Base-by-base conservation (phyloP, 2,113 vertebrate species). In the Silurus asotus region DNA sequence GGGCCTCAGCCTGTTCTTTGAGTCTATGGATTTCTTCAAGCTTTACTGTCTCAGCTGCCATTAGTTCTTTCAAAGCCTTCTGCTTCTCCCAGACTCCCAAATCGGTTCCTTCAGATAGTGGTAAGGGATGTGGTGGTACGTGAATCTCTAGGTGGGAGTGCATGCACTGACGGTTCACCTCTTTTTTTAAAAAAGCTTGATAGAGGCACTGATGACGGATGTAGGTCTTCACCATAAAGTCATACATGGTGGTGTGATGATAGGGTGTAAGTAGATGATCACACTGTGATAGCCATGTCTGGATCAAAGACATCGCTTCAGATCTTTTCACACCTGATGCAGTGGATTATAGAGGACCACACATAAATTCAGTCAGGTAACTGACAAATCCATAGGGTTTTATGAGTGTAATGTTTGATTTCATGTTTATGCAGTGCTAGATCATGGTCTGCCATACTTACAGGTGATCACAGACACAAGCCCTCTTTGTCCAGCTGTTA, bases 91-190 rank as follows among this genome's bases (percentile, higher is more conserved):
- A 81, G 23, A 74, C 37, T 20, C 65, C 61, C 14, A 69, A 53
- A 89, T 93, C 93, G 91, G 78, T 69, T 65, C 75, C 45, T 37
- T 90, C 87, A 59, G 75, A 51, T 25, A 93, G 89, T 82, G 93
- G 88, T 70, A 20, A 80, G 0, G 89, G 91, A 25, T 62, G 83
- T 8, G 92, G 90, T 3, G 94, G 93, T 37, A 89, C 13, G 70
- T 91, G 13, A 84, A 94, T 89, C 86, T 91, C 85, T 61, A 93
- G 72, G 2, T 91, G 87, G 0, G 62, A 78, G 69, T 69, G 88
- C 51, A n/a, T 3, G n/a, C 70, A 2, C 19, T 85, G 83, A 2
- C 48, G 0, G 45, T 88, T 48, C 0, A 76, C 65, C 64, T 90
- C 84, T 0, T 55, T 49, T 0, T 59, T 20, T n/a, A 92, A 87